These are phyloP conservation scores for Epirrhoe tristata DNA, from an alignment of 2,888 invertebrate genomes.

Conservation along the genomic window DNA sequence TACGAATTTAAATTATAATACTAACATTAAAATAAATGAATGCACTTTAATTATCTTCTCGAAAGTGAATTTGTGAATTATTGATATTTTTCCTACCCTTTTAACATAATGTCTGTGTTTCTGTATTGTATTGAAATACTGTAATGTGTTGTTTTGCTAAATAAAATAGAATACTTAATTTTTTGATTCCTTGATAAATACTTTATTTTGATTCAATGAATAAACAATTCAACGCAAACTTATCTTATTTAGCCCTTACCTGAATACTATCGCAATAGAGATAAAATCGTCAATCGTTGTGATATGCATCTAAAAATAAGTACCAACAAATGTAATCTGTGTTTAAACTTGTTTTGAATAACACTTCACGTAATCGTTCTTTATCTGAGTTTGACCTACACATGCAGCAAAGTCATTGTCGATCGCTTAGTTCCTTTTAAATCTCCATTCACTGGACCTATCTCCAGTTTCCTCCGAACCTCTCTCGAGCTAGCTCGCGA, in stretches of 20 bases:
- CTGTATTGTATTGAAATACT: too few relatives aligned
- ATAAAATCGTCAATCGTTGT: background rate
- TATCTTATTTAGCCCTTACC: too few relatives aligned
- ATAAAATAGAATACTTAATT: too few relatives aligned
- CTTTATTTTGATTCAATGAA: too few relatives aligned
- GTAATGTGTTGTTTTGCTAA: too few relatives aligned
- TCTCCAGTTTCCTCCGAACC: slow-evolving; percentile 15
- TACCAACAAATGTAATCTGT: background rate
- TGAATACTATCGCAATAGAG: background rate
- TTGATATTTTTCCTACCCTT: too few relatives aligned
- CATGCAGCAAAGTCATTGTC: background rate
- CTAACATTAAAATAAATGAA: background rate
- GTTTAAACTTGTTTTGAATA: background rate
- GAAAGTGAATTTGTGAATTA: too few relatives aligned
- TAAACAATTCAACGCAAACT: too few relatives aligned
- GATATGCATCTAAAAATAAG: background rate
- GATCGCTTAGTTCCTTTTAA: background rate
- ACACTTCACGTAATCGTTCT: background rate
- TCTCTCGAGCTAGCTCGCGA: slow-evolving; percentile 5
- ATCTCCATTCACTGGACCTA: background rate
- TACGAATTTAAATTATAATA: background rate
- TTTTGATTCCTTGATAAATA: too few relatives aligned
- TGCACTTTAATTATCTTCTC: background rate
- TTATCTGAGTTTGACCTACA: background rate
- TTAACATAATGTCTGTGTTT: too few relatives aligned